phyloP scores from a whole-genome alignment of 2,797 vertebrate genomes.

The Sciurus vulgaris region DNA sequence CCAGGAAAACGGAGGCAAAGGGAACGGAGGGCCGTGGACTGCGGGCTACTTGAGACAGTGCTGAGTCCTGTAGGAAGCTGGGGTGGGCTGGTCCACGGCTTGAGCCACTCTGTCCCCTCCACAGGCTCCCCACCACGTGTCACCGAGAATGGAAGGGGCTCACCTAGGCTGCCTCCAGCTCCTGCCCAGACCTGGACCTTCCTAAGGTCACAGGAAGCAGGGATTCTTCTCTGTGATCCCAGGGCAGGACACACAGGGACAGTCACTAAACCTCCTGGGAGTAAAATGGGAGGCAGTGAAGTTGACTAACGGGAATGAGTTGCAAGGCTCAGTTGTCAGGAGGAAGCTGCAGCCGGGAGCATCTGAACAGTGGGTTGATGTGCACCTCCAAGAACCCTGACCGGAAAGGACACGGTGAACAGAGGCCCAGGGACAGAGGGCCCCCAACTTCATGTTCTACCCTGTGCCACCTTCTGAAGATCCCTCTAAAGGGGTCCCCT shows the following conservation, averaged over 20 bases:
- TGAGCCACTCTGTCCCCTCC: background rate
- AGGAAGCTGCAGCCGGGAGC: accelerated
- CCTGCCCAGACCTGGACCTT: background rate
- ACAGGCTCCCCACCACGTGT: accelerated
- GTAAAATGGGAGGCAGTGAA: background rate
- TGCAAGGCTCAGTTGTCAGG: background rate
- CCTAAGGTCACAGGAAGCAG: background rate
- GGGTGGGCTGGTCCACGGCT: background rate
- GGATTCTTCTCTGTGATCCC: background rate
- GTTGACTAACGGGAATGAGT: too few species aligned
- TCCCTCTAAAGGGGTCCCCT: background rate
- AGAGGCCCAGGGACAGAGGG: background rate
- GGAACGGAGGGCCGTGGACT: background rate
- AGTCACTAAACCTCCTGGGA: background rate
- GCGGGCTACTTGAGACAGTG: background rate
- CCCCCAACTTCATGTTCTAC: too few species aligned
- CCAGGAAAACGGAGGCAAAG: background rate
- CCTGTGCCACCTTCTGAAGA: background rate
- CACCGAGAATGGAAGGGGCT: too few species aligned
- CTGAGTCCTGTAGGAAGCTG: background rate
- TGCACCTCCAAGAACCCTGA: background rate
- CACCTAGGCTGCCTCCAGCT: too few species aligned
- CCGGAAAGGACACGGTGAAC: accelerated
- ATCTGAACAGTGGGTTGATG: too few species aligned
- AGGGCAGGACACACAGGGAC: background rate